Base-by-base conservation (phyloP, 2,888 invertebrate species). In the Philonicus albiceps region DNA sequence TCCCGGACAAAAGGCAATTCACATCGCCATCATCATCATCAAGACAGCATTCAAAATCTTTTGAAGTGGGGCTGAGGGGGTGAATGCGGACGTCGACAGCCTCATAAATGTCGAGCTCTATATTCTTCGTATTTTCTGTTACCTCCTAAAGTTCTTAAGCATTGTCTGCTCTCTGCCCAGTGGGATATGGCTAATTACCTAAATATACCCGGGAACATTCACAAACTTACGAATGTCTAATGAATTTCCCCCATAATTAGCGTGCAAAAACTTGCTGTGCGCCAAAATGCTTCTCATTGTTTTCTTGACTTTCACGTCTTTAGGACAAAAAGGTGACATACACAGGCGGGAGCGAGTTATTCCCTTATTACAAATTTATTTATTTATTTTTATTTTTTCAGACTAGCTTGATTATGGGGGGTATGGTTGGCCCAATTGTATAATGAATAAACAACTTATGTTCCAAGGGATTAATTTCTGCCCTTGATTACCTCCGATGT, bases 251-350 rank as follows among this genome's bases (percentile, higher is more conserved):
- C 22, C 37, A 37, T 40, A 76, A 76, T 76, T 76, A 76, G 43
- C 76, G 76, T 64, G 64, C 64, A 76, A 40, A 76, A 76, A 76
- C 76, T 76, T 76, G 76, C 76, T 76, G 76, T 76, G 76, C 76
- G 37, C 40, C 40, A 64, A 64, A 64, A 64, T 27, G 64, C 27
- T 64, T 27, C 22, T 64, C 22, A 64, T 64, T 64, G 64, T 64
- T 64, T 64, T 27, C 64, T 64, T 64, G 64, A 64, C 64, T 64
- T 64, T 3, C 22, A 64, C 64, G 19, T 64, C 64, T 27, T 64
- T 64, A 64, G 64, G 64, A 64, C 64, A 64, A 64, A 53, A 64
- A 64, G 64, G 64, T 64, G 64, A 64, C 64, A 64, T 64, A 8
- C 64, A 64, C 64, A 64, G 64, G 27, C 64, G 64, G 64, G 64